phyloP scores from a whole-genome alignment of 2,797 vertebrate species.

The Pterois miles region DNA sequence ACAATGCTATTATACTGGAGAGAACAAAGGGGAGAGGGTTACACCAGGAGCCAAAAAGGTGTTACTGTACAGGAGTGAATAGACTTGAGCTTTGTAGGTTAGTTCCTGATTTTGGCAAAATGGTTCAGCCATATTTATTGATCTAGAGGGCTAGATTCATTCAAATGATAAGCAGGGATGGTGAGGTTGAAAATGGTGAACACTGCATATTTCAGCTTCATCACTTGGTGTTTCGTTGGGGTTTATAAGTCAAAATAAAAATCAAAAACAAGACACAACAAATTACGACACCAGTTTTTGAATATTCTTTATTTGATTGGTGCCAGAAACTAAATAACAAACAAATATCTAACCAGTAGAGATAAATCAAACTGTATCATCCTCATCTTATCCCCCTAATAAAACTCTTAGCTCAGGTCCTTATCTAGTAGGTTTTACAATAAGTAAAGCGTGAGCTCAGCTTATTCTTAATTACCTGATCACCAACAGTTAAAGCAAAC shows the following conservation, averaged over 20 bases:
- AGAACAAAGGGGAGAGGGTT: conserved; percentile 14
- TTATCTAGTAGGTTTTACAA: background rate
- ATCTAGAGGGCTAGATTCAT: background rate
- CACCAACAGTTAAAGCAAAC: background rate
- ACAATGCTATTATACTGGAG: too few species aligned
- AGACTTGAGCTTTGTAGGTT: background rate
- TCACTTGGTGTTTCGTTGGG: background rate
- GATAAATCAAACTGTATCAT: background rate
- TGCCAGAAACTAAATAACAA: background rate
- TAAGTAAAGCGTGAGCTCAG: background rate
- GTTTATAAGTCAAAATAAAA: background rate
- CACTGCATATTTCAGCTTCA: background rate
- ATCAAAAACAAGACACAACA: background rate
- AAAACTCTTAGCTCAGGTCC: background rate
- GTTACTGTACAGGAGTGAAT: background rate
- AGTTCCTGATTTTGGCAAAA: background rate
- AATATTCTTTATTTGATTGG: background rate
- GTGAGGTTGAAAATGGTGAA: background rate
- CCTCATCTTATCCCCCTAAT: background rate
- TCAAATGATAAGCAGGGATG: background rate
- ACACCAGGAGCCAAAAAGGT: background rate
- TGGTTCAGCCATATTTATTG: background rate
- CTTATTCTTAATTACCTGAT: background rate
- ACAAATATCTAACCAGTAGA: background rate
- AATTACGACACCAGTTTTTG: background rate